These are phyloP conservation scores for Exaiptasia diaphana DNA, from an alignment of 64 coral and sea anemone species.

Conservation along the genomic window DNA sequence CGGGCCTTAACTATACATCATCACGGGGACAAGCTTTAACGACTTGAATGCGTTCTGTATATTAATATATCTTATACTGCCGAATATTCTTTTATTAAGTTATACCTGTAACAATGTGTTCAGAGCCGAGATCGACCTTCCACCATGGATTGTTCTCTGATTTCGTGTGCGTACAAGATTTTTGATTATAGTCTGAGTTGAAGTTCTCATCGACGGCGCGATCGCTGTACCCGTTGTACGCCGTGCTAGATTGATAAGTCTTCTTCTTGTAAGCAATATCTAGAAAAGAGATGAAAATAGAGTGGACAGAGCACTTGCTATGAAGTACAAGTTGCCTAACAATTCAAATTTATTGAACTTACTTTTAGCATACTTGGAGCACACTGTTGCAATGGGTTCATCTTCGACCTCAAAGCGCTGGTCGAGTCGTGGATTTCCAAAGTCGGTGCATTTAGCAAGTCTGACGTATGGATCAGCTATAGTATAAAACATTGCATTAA, in stretches of 20 bases:
- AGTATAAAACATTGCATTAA: background rate
- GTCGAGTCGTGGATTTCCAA: slow-evolving; percentile 76
- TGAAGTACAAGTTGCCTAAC: background rate
- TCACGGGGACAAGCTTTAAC: no score
- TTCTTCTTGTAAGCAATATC: slow-evolving; percentile 82
- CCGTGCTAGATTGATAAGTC: slow-evolving; percentile 81
- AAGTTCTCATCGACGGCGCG: slow-evolving; percentile 91
- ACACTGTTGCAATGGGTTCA: slow-evolving; percentile 81
- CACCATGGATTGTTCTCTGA: slow-evolving; percentile 91
- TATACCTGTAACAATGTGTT: slow-evolving; percentile 90
- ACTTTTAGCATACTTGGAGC: slow-evolving; percentile 86
- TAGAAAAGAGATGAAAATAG: background rate
- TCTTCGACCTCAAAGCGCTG: slow-evolving; percentile 88
- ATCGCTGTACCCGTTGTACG: slow-evolving; percentile 72
- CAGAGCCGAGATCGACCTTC: slow-evolving; percentile 81
- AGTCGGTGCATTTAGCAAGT: slow-evolving; percentile 68
- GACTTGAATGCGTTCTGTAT: no score
- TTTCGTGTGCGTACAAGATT: slow-evolving; percentile 88
- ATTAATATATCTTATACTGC: no score
- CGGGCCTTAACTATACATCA: no score
- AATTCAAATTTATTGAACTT: background rate
- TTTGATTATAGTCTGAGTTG: slow-evolving; percentile 43
- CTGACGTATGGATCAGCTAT: slow-evolving; percentile 64
- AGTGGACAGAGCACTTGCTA: background rate
- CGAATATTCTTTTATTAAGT: no score